Evolutionary conservation across 2,888 invertebrate genomes (phyloP).

Genomic region (Timema cristinae): DNA sequence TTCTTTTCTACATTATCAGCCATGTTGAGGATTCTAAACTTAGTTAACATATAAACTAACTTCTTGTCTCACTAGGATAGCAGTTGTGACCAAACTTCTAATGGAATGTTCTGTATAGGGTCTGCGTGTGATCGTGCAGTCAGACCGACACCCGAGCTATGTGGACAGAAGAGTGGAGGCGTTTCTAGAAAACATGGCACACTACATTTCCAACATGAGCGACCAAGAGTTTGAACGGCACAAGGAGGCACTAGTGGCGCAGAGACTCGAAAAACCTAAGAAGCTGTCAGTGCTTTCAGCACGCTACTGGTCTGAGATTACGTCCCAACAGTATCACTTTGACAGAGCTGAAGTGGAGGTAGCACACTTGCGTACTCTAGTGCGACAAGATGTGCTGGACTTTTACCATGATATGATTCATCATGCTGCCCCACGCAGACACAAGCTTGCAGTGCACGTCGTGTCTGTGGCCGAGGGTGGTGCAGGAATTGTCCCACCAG

Average conservation of each 20-base stretch:
- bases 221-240: constrained; percentile 79
- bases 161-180: constrained; percentile 84
- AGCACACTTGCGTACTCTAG: constrained; percentile 70
- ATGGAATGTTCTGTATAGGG: constrained; percentile 47
- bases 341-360: constrained; percentile 83
- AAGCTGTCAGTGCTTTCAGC: constrained; percentile 67
- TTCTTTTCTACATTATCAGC: too few relatives aligned
- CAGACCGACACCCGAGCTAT: constrained; percentile 72
- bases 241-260: constrained; percentile 74
- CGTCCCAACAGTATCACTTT: constrained; percentile 83
- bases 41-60: too few relatives aligned
- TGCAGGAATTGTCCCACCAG: constrained; percentile 45
- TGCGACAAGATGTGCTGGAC: constrained; percentile 71
- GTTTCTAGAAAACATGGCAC: constrained; percentile 72
- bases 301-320: constrained; percentile 82
- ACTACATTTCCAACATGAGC: constrained; percentile 65
- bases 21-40: too few relatives aligned
- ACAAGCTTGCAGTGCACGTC: constrained; percentile 73
- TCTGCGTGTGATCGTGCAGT: constrained; percentile 73
- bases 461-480: constrained; percentile 65
- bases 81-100: too few relatives aligned
- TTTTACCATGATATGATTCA: constrained; percentile 71
- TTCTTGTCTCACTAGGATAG: too few relatives aligned
- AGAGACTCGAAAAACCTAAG: constrained; percentile 88
- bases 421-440: constrained; percentile 56